Evolutionary conservation across 2,888 invertebrate species (phyloP).

Genomic region (Hoplodrina blanda): DNA sequence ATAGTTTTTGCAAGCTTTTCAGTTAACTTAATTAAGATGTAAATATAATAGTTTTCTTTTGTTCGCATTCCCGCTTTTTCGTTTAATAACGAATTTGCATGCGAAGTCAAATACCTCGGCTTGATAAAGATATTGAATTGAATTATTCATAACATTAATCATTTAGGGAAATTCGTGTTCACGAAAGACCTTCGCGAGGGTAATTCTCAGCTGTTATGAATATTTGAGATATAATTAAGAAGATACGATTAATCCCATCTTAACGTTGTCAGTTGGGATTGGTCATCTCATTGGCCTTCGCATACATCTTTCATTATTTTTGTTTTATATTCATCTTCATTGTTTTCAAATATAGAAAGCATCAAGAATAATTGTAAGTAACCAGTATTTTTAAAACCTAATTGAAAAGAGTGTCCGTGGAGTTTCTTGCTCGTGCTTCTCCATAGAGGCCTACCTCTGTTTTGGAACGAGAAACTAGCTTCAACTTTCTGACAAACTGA

Average conservation of each 20-base stretch:
- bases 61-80: slow-evolving; percentile 10
- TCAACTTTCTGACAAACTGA: no score
- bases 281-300: no score
- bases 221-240: slow-evolving; percentile 40
- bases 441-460: no score
- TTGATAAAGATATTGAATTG: slow-evolving; percentile 47
- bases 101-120: slow-evolving; percentile 26
- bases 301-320: no score
- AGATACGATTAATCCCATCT: slow-evolving; percentile 19
- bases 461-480: no score
- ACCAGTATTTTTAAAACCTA: no score
- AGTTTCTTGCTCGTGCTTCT: no score
- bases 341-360: no score
- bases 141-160: slow-evolving; percentile 50
- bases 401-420: no score
- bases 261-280: neutral
- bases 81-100: slow-evolving; percentile 43
- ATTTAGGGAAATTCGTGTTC: slow-evolving; percentile 47
- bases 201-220: slow-evolving; percentile 37
- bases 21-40: slow-evolving; percentile 2
- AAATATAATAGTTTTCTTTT: slow-evolving; percentile 35
- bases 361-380: no score
- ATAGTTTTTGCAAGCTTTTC: slow-evolving; percentile 10
- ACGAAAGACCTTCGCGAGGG: slow-evolving; percentile 19
- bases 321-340: no score